Base-by-base conservation (phyloP, 2,888 invertebrate species). In the Cryptophagus acutangulus region DNA sequence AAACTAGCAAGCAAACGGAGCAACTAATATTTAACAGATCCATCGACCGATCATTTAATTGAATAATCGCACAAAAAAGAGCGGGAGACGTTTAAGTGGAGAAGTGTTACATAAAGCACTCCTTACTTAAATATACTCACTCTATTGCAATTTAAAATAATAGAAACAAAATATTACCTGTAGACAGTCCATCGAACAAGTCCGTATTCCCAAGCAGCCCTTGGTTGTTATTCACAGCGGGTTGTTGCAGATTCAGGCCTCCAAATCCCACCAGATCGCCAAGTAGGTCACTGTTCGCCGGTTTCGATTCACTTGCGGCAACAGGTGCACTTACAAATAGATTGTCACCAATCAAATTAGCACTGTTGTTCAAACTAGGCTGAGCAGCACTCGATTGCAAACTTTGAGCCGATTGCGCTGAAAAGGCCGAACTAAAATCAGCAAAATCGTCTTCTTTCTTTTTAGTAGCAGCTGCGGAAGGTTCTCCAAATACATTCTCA, bases 371-470 rank as follows among this genome's bases (percentile, higher is more conserved):
- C n/a, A n/a, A n/a, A n/a, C n/a, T n/a, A n/a, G n/a, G n/a, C n/a
- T n/a, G n/a, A n/a, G n/a, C n/a, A n/a, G n/a, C n/a, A n/a, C n/a
- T n/a, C n/a, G n/a, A n/a, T n/a, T n/a, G n/a, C n/a, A n/a, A n/a
- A n/a, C n/a, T n/a, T n/a, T n/a, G n/a, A 33, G 26, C n/a, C 3
- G 26, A n/a, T 28, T 26, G 16, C 15, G 38, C 40, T 24, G 60
- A 62, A 68, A 88, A 89, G 5, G 87, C 87, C 30, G 81, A 79
- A 45, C 75, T 74, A 66, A 90, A 89, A 70, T 89, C 90, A 0
- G 88, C 90, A 69, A 90, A 90, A 49, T 84, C 84, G 53, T 82
- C 84, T 44, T 66, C 71, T 43, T 51, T 16, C 31, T 51, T 52
- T 40, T 46, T 42, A 17, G 14, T n/a, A 16, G 46, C 17, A 1